phyloP scores from a whole-genome alignment of 2,113 vertebrate genomes.

The Colinus virginianus region DNA sequence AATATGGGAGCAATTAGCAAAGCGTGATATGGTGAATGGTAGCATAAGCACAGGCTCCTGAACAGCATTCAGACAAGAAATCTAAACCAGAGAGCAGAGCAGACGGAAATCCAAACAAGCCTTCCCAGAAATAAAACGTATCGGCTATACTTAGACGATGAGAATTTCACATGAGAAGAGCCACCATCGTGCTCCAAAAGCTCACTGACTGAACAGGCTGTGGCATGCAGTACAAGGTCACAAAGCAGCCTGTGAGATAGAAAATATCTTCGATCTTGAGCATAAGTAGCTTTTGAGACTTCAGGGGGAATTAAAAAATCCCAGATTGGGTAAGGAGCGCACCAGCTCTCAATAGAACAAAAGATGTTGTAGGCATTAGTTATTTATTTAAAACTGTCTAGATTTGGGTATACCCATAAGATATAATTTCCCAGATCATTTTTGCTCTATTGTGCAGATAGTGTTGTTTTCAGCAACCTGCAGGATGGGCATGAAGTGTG shows the following conservation, averaged over 20 bases:
- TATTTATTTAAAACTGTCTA: neutral
- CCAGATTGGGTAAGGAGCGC: neutral
- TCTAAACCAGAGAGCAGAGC: constrained; percentile 42
- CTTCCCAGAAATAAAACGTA: constrained; percentile 45
- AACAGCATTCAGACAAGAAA: constrained; percentile 51
- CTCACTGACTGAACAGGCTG: neutral
- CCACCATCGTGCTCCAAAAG: neutral
- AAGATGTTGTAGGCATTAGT: neutral
- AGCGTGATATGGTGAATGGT: constrained; percentile 63
- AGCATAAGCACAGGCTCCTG: constrained; percentile 46
- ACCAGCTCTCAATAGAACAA: neutral
- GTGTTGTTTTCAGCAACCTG: neutral
- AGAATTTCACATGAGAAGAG: constrained; percentile 44
- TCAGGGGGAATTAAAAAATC: neutral
- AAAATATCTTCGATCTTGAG: neutral
- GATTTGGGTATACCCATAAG: neutral
- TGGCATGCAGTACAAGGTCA: constrained; percentile 12
- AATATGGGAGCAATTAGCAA: constrained; percentile 74
- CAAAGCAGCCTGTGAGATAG: neutral
- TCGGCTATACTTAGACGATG: constrained; percentile 15
- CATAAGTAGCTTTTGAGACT: constrained; percentile 6
- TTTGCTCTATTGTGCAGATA: neutral
- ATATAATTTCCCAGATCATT: neutral
- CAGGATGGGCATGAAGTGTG: neutral
- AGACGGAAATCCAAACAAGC: constrained; percentile 58